Evolutionary conservation across 2,113 vertebrate genomes (phyloP).

Genomic region (Oryzias celebensis): DNA sequence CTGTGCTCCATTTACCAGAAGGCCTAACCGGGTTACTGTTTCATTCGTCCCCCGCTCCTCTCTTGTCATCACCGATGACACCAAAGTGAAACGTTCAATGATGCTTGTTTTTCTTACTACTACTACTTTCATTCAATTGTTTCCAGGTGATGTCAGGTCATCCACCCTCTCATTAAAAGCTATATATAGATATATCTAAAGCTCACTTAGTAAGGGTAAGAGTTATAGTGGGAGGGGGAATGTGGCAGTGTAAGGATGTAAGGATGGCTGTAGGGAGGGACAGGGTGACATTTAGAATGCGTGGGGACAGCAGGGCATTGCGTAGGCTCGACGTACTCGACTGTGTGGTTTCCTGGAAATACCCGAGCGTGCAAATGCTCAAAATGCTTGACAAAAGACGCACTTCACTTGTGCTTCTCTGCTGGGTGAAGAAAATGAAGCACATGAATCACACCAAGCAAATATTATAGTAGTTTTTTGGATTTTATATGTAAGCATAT

Average conservation of each 20-base stretch:
- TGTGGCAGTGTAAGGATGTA: conserved; percentile 32
- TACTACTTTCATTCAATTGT: conserved; percentile 10
- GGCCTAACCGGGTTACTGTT: conserved; percentile 25
- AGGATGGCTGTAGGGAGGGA: conserved; percentile 35
- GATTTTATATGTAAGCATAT: too few species aligned
- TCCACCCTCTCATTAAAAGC: conserved; percentile 17
- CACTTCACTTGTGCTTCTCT: too few species aligned
- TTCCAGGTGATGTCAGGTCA: conserved; percentile 30
- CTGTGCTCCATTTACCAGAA: conserved; percentile 32
- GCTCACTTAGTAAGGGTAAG: conserved; percentile 38
- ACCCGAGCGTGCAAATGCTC: conserved; percentile 50
- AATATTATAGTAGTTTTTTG: too few species aligned
- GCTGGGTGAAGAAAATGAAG: too few species aligned
- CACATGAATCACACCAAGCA: too few species aligned
- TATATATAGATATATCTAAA: background rate
- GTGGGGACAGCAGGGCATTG: conserved; percentile 32
- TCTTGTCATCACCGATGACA: conserved; percentile 35
- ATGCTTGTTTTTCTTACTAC: conserved; percentile 23
- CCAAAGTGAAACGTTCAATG: conserved; percentile 21
- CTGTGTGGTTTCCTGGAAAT: conserved; percentile 74
- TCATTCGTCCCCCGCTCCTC: conserved; percentile 11
- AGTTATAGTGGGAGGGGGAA: conserved; percentile 46
- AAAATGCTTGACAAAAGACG: too few species aligned
- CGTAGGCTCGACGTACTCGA: conserved; percentile 36
- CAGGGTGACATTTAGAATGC: conserved; percentile 67